Evolutionary conservation across 1,140 invertebrate genomes (phyloP), one percentile per base, ranked within the genome.

Genomic region (Littorina saxatilis): DNA sequence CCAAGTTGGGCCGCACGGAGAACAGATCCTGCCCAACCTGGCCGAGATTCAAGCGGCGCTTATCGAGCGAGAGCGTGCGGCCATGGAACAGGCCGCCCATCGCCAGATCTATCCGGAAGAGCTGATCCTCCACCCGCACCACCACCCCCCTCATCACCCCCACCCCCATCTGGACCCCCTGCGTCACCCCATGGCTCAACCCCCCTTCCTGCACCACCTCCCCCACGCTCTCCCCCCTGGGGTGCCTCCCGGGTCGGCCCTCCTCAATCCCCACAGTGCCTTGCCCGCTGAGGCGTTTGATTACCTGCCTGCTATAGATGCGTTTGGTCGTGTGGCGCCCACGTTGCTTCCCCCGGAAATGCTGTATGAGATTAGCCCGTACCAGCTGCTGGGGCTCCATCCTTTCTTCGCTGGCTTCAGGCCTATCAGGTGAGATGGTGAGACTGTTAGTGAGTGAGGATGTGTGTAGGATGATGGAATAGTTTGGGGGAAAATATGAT

Each of bases 371-470:
- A 52, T 79, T 68, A 43, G 55, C 37, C 72, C 37, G 20, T 83
- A 79, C 52, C 86, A 84, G 74, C 80, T 89, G 40, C 74, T 87
- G 73, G 86, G 87, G 27, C 76, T 89, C 27, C 85, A 83, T 43
- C 85, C 85, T 43, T 84, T 85, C 35, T 87, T 86, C 52, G 81
- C 83, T 52, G 87, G 87, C 9, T 84, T 88, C 32, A 80, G 86
- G 52, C 86, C 83, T 43, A 81, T 85, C 55, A 86, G 87, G 88
- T 88, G 83, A 73, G 5, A 32, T 52, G 2, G 15, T 76, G 74
- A 39, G 35, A 74, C 39, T 39, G n/a, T 50, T 47, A 50, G 47
- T n/a, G 20, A 50, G 74, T 2, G n/a, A 50, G 23, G 23, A 20
- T 52, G 47, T 52, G 13, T 15, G 47, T 52, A 52, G n/a, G n/a